A percentile compares a stretch with the other conserved stretches of the same genome.
These are phyloP conservation scores for Tokudaia muenninki DNA, from an alignment of 2,797 vertebrate genomes.

Conservation along the genomic window DNA sequence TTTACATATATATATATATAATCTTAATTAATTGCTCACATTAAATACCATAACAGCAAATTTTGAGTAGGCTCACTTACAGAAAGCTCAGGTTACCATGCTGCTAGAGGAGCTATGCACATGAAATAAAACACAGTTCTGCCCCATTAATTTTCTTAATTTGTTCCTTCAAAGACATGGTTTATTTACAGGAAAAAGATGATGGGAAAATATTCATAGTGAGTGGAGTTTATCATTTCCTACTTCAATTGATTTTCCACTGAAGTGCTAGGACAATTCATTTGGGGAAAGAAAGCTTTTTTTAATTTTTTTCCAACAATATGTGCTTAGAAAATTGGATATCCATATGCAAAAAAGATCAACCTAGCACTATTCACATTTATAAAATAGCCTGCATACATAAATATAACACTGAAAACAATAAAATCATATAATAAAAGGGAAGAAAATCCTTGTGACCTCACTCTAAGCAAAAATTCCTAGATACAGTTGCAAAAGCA, in stretches of 20 bases:
- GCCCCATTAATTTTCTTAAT: slow-evolving; percentile 60
- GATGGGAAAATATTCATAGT: not conserved
- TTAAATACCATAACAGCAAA: not conserved
- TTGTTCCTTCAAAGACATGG: not conserved
- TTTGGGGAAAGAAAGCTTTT: not conserved
- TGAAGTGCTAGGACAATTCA: slow-evolving; percentile 30
- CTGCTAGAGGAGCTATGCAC: not conserved
- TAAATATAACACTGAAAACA: slow-evolving; percentile 25
- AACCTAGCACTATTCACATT: not conserved
- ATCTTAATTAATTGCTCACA: not conserved
- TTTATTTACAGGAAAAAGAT: not conserved
- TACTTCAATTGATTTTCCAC: slow-evolving; percentile 45
- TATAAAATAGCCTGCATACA: not conserved
- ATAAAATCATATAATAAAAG: not conserved
- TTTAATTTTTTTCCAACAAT: not conserved
- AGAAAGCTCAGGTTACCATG: not conserved
- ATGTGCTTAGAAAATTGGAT: not conserved
- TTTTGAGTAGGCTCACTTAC: not conserved
- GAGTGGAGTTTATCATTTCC: slow-evolving; percentile 26
- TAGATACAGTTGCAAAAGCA: not conserved
- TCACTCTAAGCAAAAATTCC: not conserved
- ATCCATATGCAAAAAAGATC: slow-evolving; percentile 29
- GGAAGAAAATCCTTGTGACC: not conserved
- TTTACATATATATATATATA: not conserved
- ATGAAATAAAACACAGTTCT: not conserved